Percentiles rank a stretch among this genome's conserved stretches.
phyloP scores from a whole-genome alignment of 2,888 invertebrate genomes.

The Drosophila bunnanda region DNA sequence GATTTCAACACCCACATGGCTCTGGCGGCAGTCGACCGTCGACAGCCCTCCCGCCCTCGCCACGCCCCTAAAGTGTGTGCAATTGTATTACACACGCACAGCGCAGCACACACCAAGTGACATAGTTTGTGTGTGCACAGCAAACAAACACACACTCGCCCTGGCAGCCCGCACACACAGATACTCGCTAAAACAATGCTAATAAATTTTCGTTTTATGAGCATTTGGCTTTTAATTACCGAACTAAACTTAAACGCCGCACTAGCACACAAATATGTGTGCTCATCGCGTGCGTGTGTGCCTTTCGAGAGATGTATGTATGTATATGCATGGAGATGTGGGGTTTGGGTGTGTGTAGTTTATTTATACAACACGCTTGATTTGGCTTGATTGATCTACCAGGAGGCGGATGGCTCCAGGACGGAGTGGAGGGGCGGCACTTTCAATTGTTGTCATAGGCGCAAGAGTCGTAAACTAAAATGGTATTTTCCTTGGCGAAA shows the following conservation, averaged over 20 bases:
- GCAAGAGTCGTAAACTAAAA: constrained; percentile 46
- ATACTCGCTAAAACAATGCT: constrained; percentile 51
- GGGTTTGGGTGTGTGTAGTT: constrained; percentile 18
- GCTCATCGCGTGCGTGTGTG: constrained; percentile 12
- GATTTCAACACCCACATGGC: constrained; percentile 44
- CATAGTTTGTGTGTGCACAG: constrained; percentile 40
- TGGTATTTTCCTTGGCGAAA: constrained; percentile 30
- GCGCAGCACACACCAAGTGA: constrained; percentile 13
- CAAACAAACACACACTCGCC: constrained; percentile 37
- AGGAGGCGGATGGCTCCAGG: constrained; percentile 9
- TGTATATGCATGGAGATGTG: not conserved
- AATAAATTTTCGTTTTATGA: constrained; percentile 57
- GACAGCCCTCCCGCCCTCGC: not conserved
- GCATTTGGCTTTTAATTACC: constrained; percentile 59
- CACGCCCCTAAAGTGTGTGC: constrained; percentile 18
- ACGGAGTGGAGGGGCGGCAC: constrained; percentile 3
- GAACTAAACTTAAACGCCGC: constrained; percentile 55
- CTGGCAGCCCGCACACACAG: constrained; percentile 7
- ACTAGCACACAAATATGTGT: constrained; percentile 32
- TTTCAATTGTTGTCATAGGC: constrained; percentile 42
- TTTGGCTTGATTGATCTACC: constrained; percentile 50
- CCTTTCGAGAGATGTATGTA: not conserved
- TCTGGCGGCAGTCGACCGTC: not conserved
- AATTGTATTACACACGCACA: constrained; percentile 36
- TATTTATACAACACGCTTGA: constrained; percentile 54